These are phyloP conservation scores for Seriola dumerili DNA, from an alignment of 2,113 vertebrate genomes.

Conservation along the genomic window DNA sequence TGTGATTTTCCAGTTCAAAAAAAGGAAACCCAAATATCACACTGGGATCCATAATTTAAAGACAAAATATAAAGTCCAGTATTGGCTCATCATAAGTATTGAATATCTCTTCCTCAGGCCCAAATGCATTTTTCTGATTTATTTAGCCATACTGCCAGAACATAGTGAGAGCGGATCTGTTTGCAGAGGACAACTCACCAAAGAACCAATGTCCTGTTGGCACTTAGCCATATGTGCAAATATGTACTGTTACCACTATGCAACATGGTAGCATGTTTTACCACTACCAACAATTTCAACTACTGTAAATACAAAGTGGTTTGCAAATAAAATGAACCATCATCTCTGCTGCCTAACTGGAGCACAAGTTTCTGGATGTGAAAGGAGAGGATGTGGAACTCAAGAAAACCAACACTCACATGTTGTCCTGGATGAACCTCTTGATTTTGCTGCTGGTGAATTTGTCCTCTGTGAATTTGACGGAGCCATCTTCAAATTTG, in stretches of 20 bases:
- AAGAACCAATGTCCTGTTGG: slow-evolving; percentile 30
- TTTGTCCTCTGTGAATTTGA: slow-evolving; percentile 88
- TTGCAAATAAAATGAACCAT: neutral
- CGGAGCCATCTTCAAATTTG: slow-evolving; percentile 93
- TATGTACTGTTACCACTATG: neutral
- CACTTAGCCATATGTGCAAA: neutral
- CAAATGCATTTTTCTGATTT: neutral
- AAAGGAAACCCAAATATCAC: too few relatives aligned
- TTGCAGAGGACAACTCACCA: neutral
- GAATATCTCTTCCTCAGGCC: neutral
- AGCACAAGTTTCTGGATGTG: neutral
- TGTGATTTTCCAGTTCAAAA: neutral
- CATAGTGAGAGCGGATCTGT: neutral
- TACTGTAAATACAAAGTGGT: neutral
- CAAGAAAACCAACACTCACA: slow-evolving; percentile 86
- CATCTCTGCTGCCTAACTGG: neutral
- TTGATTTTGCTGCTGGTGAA: slow-evolving; percentile 93
- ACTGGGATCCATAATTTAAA: neutral
- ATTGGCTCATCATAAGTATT: neutral
- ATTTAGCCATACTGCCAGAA: neutral
- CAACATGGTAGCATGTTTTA: neutral
- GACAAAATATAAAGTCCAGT: neutral
- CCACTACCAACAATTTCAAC: neutral
- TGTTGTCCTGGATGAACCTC: slow-evolving; percentile 95
- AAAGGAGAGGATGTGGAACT: neutral